Base-by-base conservation (phyloP, 2,113 vertebrate genomes). In the Tachycineta bicolor region DNA sequence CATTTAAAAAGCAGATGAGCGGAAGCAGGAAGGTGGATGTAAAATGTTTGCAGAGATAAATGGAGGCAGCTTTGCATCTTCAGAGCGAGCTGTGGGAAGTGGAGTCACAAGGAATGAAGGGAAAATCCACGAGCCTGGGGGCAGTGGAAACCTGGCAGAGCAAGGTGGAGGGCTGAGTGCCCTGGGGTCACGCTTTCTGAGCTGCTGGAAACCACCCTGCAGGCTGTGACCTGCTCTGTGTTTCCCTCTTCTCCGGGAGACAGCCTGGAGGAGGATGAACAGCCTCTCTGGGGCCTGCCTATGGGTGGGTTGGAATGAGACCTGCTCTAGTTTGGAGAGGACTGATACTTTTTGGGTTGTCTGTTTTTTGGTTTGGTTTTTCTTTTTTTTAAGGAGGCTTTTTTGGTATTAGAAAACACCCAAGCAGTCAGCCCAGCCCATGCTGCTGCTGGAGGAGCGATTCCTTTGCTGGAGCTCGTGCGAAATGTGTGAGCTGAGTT, bases 351-450 rank as follows among this genome's bases (percentile, higher is more conserved):
- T 31, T 13, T 34, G 7, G 21, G 11, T 47, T 58, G 44, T 31
- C 55, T 14, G 6, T 9, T 37, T 37, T 37, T 37, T 37, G 9
- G 37, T 37, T 37, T 37, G 37, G 9, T 37, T 37, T 37, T 37
- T 37, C 23, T 26, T 8, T 55, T 39, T 31, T 33, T 33, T 74
- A 26, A 18, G 26, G 68, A 31, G 37, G 19, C 12, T 69, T 46
- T 46, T 12, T 73, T 31, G 21, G 6, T 46, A 4, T 52, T 28
- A 46, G 47, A 41, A 23, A 46, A 59, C 11, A 59, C 9, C 3
- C 0, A 1, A 41, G 37, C 2, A 12, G 0, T 6, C 22, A 67
- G 43, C 21, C 3, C 34, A 62, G 53, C 18, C 7, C 0, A 1
- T 43, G 29, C 33, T 41, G 34, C 47, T 11, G 3, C 53, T 10